These are phyloP conservation scores for Acanthiza pusilla DNA, from an alignment of 2,797 vertebrate genomes.

Conservation along the genomic window DNA sequence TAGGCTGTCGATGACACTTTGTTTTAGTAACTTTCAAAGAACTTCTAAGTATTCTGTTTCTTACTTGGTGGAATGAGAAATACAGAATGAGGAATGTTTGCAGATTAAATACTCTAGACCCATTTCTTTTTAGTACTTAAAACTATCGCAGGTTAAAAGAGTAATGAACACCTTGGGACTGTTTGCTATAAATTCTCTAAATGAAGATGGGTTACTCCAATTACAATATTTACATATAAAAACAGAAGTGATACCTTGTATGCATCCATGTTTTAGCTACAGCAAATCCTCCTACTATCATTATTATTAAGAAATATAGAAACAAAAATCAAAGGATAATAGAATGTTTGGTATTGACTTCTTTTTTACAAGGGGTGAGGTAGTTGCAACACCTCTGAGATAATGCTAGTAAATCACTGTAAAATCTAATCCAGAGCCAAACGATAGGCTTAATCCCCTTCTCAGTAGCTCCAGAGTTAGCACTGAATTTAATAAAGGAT, in stretches of 20 bases:
- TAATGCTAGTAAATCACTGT: background rate
- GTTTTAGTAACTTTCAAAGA: constrained; percentile 34
- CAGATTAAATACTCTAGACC: background rate
- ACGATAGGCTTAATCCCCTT: background rate
- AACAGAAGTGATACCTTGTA: background rate
- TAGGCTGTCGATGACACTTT: constrained; percentile 14
- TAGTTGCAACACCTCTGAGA: background rate
- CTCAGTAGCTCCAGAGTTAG: background rate
- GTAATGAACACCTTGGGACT: background rate
- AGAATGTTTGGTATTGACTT: background rate
- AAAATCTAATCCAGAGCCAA: background rate
- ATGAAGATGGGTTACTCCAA: background rate
- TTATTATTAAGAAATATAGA: background rate
- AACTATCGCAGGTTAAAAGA: background rate
- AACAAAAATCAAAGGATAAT: background rate
- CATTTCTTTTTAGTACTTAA: background rate
- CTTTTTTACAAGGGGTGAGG: background rate
- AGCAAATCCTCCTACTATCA: background rate
- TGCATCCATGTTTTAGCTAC: background rate
- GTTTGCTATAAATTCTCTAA: background rate
- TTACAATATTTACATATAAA: background rate
- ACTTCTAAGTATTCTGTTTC: constrained; percentile 7
- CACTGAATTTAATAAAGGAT: background rate
- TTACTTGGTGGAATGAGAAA: background rate
- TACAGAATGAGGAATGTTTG: background rate